phyloP scores from a whole-genome alignment of 2,888 invertebrate genomes.

The Lacanobia oleracea region DNA sequence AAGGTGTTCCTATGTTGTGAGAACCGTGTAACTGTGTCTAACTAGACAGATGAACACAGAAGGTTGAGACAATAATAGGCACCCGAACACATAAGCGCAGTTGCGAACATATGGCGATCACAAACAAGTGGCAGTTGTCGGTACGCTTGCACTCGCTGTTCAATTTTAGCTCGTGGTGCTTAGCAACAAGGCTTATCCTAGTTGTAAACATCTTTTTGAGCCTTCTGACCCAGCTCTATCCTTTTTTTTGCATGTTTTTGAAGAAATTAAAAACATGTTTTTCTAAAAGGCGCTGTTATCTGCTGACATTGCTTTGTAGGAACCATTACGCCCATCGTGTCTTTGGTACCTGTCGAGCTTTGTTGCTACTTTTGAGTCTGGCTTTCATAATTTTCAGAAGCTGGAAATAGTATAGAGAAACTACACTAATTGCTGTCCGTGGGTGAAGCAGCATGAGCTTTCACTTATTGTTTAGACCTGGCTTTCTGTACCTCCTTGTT shows the following conservation, averaged over 20 bases:
- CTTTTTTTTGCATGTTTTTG: too few relatives aligned
- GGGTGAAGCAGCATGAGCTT: not conserved
- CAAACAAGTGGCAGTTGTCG: too few relatives aligned
- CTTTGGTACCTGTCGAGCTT: not conserved
- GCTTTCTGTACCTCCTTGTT: not conserved
- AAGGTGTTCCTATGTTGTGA: slow-evolving; percentile 47
- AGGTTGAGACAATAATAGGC: not conserved
- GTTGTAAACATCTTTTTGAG: too few relatives aligned
- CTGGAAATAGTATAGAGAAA: not conserved
- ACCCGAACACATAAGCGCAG: too few relatives aligned
- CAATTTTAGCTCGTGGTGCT: not conserved
- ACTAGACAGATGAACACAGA: not conserved
- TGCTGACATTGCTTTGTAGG: too few relatives aligned
- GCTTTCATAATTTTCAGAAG: not conserved
- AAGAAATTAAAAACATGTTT: too few relatives aligned
- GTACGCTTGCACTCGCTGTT: not conserved
- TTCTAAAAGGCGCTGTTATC: too few relatives aligned
- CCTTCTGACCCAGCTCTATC: too few relatives aligned
- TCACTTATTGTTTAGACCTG: not conserved
- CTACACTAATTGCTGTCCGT: not conserved
- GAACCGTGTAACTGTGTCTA: slow-evolving; percentile 3
- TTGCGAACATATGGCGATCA: too few relatives aligned
- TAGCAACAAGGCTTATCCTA: not conserved
- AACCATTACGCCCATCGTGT: too few relatives aligned
- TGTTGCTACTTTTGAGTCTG: not conserved